These are phyloP conservation scores for Trachelus iudaicus DNA, from an alignment of 2,888 invertebrate genomes.

Conservation along the genomic window DNA sequence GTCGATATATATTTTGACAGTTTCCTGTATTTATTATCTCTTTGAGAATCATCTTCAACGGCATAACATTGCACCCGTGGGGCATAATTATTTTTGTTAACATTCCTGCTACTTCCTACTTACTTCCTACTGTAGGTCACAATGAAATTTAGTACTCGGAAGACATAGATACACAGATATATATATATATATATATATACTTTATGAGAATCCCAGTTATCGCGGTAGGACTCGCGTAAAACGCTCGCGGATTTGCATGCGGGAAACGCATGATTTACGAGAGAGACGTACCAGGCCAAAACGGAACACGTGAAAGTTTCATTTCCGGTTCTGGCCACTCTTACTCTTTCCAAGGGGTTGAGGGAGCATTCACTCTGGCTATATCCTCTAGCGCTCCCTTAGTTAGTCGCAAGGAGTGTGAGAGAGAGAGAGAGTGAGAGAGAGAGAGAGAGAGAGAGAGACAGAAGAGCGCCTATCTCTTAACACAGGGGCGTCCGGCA, in stretches of 20 bases:
- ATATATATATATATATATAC: background rate
- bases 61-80: background rate
- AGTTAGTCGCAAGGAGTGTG: conserved; percentile 25
- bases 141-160: background rate
- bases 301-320: background rate
- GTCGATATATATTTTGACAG: background rate
- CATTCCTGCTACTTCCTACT: background rate
- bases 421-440: too few species aligned
- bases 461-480: background rate
- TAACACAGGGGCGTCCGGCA: background rate
- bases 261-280: background rate
- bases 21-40: background rate
- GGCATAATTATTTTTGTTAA: background rate
- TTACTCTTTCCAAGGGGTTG: background rate
- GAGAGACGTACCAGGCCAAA: background rate
- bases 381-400: background rate
- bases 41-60: background rate
- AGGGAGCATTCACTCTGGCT: background rate
- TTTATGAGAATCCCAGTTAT: background rate
- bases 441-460: conserved; percentile 17
- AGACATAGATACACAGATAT: background rate
- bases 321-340: background rate
- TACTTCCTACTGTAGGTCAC: background rate
- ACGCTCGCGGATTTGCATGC: background rate
- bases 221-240: background rate